Conservation (phyloP, 2,113 vertebrate genomes). For the Nymphicus hollandicus region DNA sequence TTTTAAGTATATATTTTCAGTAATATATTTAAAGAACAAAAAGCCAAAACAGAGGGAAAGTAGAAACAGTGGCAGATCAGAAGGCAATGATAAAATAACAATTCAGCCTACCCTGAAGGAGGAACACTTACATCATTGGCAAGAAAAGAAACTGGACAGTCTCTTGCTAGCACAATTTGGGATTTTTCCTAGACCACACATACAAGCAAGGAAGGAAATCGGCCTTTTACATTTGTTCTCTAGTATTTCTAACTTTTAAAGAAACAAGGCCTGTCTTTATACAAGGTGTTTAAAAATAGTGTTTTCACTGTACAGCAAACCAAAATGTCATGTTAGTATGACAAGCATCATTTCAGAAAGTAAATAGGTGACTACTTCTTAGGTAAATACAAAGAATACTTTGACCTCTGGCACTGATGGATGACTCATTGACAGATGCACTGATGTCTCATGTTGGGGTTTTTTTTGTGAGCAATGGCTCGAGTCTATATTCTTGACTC, state of each 20-base stretch:
- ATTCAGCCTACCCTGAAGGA: background rate
- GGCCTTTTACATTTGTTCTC: background rate
- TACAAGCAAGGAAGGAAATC: background rate
- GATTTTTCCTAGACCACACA: constrained; percentile 17
- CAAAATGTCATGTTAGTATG: constrained; percentile 19
- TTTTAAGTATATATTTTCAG: background rate
- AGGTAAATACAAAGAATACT: constrained; percentile 43
- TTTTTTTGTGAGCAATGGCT: background rate
- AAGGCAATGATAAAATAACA: background rate
- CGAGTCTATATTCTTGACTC: background rate
- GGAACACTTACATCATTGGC: background rate
- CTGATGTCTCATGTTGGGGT: background rate
- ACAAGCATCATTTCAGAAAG: constrained; percentile 20
- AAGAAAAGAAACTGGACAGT: background rate
- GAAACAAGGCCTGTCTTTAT: background rate
- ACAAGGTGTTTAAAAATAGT: background rate
- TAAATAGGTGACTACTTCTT: constrained; percentile 49
- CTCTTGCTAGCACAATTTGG: background rate
- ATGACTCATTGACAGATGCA: constrained; percentile 39
- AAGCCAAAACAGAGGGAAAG: background rate
- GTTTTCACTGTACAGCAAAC: background rate
- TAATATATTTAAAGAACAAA: background rate
- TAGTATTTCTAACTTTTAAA: background rate
- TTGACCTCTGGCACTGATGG: constrained; percentile 25
- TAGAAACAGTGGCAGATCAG: background rate